Evolutionary conservation across 53 echinoderm and acorn worm species (phyloP), one percentile per base, ranked within the genome.

Genomic region (Zoroaster sp.): DNA sequence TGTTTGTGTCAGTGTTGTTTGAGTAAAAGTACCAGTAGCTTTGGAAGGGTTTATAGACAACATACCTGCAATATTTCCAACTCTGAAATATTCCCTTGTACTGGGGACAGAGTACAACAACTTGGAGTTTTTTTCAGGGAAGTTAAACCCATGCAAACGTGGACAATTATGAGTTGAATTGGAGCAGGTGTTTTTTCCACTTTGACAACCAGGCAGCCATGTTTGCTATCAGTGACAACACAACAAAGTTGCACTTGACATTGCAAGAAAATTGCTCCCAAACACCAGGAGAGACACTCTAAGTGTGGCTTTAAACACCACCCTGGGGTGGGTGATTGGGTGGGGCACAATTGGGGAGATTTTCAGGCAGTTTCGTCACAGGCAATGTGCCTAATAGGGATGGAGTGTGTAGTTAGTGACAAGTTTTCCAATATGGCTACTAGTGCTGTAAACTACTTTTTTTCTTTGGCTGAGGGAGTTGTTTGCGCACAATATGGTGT

Each of bases 341-440:
- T 18, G 33, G 82, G 79, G 66, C 5, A 63, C 34, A 17, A 35
- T 10, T 85, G 37, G 70, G 85, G 28, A 10, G 3, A 21, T 36
- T 85, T 85, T 70, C 36, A 71, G 70, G 85, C 47, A 6, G 17
- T 85, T 69, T 12, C 12, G 12, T 68, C 3, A 13, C 66, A 4
- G 31, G 68, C 34, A 40, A 68, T 40, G 55, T 4, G 25, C 44
- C 28, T 17, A 66, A 82, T 20, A 30, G 68, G n/a, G 68, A 43
- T 67, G 32, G 80, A 82, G 82, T 68, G 66, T 75, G 66, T 38
- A 87, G 40, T 74, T 40, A 33, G 74, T 37, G 43, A 25, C 75
- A 36, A 65, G 35, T 82, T 89, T 73, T 89, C 66, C 90, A 89
- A 89, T 82, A 89, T 89, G 90, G 90, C 90, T 40, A 63, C 90